Percentiles rank a stretch among this genome's conserved stretches.
These are phyloP conservation scores for Xyrauchen texanus DNA, from an alignment of 2,113 vertebrate species.

Conservation along the genomic window DNA sequence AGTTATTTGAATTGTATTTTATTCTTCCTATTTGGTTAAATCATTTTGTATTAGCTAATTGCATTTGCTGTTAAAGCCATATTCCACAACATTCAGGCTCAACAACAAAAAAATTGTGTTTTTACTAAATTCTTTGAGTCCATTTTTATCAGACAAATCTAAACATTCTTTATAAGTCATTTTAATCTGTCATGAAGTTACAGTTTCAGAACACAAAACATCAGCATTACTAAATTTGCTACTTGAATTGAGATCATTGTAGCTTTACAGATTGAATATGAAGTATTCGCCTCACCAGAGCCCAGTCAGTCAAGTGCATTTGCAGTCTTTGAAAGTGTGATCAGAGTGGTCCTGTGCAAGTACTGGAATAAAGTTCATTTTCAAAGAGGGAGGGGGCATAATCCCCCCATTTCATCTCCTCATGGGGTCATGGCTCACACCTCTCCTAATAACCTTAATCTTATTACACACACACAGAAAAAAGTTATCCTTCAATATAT, in stretches of 20 bases:
- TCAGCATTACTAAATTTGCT: background rate
- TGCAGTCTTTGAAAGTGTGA: constrained; percentile 17
- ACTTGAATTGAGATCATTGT: constrained; percentile 9
- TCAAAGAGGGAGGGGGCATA: constrained; percentile 8
- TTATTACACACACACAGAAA: constrained; percentile 47
- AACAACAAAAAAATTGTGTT: background rate
- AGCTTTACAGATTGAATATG: background rate
- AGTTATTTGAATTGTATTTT: constrained; percentile 19
- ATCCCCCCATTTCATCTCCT: constrained; percentile 46
- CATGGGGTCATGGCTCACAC: constrained; percentile 45
- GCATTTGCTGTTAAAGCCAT: constrained; percentile 7
- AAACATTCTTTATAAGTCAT: background rate
- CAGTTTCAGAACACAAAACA: constrained; percentile 15
- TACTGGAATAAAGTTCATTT: constrained; percentile 29
- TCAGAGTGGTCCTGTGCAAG: background rate
- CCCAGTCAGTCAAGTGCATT: background rate
- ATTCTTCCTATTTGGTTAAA: background rate
- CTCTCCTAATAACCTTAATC: constrained; percentile 55
- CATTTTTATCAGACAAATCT: constrained; percentile 22
- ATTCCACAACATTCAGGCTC: constrained; percentile 11
- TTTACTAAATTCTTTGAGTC: too few species aligned
- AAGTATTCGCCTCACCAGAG: background rate
- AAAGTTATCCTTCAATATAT: constrained; percentile 37
- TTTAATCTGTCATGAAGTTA: background rate
- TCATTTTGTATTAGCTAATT: constrained; percentile 18